Evolutionary conservation across 2,113 vertebrate species (phyloP).

Genomic region (Sporophila hypoxantha): DNA sequence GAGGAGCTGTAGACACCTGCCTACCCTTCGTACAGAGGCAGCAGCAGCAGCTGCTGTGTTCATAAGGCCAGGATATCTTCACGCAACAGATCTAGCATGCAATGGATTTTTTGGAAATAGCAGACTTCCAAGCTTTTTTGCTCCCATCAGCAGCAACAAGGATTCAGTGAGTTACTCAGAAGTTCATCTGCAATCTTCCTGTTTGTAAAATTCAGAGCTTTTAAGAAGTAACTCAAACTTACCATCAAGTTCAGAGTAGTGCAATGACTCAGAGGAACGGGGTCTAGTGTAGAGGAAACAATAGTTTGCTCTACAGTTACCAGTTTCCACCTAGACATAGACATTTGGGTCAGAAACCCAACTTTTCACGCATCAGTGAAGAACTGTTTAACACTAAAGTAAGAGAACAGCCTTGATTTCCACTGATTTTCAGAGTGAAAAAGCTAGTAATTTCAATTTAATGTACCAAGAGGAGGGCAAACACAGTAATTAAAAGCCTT

Average conservation of each 20-base stretch:
- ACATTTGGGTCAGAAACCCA: not conserved
- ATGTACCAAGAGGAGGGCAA: not conserved
- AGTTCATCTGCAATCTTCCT: not conserved
- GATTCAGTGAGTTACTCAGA: not conserved
- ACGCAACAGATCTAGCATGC: not conserved
- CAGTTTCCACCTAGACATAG: not conserved
- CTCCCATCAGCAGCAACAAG: not conserved
- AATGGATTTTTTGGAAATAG: not conserved
- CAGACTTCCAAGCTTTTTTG: not conserved
- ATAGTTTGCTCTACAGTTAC: not conserved
- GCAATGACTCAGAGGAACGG: not conserved
- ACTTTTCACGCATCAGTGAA: not conserved
- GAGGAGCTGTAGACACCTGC: not conserved
- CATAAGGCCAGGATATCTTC: not conserved
- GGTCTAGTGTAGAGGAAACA: not conserved
- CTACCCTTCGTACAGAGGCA: fast-evolving
- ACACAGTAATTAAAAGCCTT: not conserved
- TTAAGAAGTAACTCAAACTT: not conserved
- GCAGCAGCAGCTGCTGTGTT: not conserved
- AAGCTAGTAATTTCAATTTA: not conserved
- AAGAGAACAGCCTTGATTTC: not conserved
- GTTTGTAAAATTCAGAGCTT: not conserved
- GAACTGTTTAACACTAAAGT: not conserved
- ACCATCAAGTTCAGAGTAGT: not conserved
- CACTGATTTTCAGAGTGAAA: not conserved